phyloP scores from a whole-genome alignment of 2,797 vertebrate species.

The Chaenodraco wilsoni region DNA sequence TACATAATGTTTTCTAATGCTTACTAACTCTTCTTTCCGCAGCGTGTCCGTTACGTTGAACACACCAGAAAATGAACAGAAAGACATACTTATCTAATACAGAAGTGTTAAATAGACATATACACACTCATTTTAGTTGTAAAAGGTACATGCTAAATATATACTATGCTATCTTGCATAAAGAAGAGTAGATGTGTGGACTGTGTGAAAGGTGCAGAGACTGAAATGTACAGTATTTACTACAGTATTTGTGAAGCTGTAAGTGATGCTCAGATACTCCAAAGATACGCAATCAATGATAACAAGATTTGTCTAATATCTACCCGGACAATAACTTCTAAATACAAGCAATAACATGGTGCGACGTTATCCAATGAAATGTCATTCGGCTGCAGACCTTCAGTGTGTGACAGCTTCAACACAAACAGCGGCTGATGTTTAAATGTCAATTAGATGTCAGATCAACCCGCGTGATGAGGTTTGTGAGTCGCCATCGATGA shows the following conservation, averaged over 20 bases:
- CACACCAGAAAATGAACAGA: neutral
- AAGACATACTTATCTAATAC: neutral
- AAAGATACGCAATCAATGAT: neutral
- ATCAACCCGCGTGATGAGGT: constrained; percentile 47
- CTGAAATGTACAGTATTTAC: neutral
- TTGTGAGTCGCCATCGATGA: constrained; percentile 47
- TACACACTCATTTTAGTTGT: neutral
- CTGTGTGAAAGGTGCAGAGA: neutral
- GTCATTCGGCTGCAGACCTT: constrained; percentile 29
- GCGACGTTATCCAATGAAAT: constrained; percentile 47
- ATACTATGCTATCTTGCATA: neutral
- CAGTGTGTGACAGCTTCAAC: constrained; percentile 52
- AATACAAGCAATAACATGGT: constrained; percentile 38
- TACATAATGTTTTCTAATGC: no score
- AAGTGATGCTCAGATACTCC: constrained; percentile 2
- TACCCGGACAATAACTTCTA: constrained; percentile 13
- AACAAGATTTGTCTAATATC: constrained; percentile 44
- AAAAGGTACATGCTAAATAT: neutral
- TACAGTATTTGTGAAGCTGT: constrained; percentile 4
- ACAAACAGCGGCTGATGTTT: constrained; percentile 56
- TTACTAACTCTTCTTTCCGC: no score
- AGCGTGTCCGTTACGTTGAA: no score
- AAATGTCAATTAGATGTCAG: constrained; percentile 65
- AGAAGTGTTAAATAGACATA: neutral
- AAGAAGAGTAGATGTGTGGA: neutral